Conservation (phyloP, 2,888 invertebrate genomes). For the Meta bourneti region DNA sequence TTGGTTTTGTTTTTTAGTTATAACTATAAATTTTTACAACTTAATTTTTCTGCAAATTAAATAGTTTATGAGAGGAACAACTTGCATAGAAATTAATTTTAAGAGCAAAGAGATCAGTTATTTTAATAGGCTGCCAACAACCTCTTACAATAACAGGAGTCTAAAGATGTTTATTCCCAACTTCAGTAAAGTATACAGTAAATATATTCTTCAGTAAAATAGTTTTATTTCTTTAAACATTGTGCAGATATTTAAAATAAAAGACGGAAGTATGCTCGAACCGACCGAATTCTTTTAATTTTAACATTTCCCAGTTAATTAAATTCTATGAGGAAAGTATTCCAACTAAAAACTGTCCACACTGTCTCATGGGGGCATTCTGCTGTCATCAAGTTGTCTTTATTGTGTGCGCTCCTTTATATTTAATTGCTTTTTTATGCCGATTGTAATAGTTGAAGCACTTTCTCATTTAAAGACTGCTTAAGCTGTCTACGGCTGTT, state of each 20-base stretch:
- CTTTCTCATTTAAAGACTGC: neutral
- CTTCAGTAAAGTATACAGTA: too few relatives aligned
- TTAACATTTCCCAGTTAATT: constrained; percentile 31
- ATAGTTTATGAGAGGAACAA: too few relatives aligned
- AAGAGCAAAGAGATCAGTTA: too few relatives aligned
- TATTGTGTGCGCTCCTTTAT: neutral
- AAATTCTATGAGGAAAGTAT: constrained; percentile 16
- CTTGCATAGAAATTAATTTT: too few relatives aligned
- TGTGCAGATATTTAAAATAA: neutral
- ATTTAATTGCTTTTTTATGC: constrained; percentile 13
- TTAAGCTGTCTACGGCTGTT: neutral
- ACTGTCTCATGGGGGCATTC: neutral
- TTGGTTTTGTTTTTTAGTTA: too few relatives aligned
- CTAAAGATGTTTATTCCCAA: too few relatives aligned
- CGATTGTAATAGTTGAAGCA: neutral
- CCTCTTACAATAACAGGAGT: too few relatives aligned
- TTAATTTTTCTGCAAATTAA: too few relatives aligned
- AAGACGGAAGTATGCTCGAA: neutral
- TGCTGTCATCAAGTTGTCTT: constrained; percentile 38
- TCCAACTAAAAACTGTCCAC: constrained; percentile 17
- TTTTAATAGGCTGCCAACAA: too few relatives aligned
- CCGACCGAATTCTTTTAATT: constrained; percentile 10
- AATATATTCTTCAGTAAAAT: neutral
- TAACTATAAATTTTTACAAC: too few relatives aligned
- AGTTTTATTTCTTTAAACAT: neutral